Evolutionary conservation across 2,888 invertebrate genomes (phyloP).

Genomic region (Plebejus melissa): DNA sequence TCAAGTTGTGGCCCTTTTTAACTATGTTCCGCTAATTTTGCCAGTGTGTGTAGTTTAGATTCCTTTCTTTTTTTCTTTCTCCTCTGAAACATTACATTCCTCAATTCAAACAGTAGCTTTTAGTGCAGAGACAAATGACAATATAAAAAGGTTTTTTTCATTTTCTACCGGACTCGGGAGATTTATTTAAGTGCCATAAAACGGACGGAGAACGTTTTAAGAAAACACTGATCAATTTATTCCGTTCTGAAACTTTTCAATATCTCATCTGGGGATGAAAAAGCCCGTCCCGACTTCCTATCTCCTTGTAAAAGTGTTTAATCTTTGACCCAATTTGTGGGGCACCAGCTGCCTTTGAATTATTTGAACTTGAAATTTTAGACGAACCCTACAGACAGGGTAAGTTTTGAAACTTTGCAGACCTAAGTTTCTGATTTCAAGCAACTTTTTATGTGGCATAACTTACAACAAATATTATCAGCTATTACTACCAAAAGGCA

Average conservation of each 20-base stretch:
- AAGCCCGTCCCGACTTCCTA: not conserved
- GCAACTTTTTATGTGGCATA: too few species aligned
- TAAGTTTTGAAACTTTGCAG: not conserved
- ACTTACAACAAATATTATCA: too few species aligned
- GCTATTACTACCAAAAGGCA: too few species aligned
- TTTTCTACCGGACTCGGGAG: not conserved
- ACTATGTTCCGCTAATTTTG: too few species aligned
- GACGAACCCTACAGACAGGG: not conserved
- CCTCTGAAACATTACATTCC: not conserved
- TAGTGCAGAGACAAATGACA: not conserved
- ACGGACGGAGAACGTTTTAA: conserved; percentile 4
- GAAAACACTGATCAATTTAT: not conserved
- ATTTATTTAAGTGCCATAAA: conserved; percentile 19
- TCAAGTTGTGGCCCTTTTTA: too few species aligned
- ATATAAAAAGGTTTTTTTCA: not conserved
- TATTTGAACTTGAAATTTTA: not conserved
- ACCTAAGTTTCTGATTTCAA: not conserved
- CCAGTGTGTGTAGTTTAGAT: too few species aligned
- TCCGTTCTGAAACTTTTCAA: not conserved
- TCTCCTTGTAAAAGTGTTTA: not conserved
- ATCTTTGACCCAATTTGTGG: not conserved
- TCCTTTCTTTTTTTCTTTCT: not conserved
- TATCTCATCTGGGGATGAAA: not conserved
- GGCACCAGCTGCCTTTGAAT: not conserved
- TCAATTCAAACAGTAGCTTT: not conserved